These are phyloP conservation scores for Oncorhynchus masou DNA, from an alignment of 2,113 vertebrate species.

Conservation along the genomic window DNA sequence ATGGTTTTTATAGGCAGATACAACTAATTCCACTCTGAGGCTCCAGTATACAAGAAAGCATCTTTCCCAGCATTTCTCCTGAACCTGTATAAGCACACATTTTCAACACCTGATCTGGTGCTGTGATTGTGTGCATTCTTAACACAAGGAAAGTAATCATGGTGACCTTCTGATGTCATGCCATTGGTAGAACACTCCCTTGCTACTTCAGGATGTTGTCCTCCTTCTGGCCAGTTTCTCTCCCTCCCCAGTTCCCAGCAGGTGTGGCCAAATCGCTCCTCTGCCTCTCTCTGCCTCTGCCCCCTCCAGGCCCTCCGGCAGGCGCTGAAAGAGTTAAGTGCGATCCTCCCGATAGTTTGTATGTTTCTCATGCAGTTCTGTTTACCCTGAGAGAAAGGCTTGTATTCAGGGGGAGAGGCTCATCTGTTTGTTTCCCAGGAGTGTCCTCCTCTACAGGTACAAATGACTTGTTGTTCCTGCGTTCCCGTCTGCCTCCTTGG, in stretches of 20 bases:
- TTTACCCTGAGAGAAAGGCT: constrained; percentile 84
- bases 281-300: constrained; percentile 40
- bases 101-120: no score
- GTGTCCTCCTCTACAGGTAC: constrained; percentile 86
- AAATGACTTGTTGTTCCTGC: constrained; percentile 87
- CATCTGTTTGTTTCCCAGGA: constrained; percentile 94
- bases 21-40: no score
- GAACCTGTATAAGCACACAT: no score
- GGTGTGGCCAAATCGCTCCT: neutral
- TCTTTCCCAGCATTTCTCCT: no score
- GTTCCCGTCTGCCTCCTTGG: constrained; percentile 82
- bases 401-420: constrained; percentile 81
- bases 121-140: no score
- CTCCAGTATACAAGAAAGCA: no score
- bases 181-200: neutral
- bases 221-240: neutral
- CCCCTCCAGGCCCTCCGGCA: neutral
- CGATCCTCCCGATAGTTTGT: constrained; percentile 80
- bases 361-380: constrained; percentile 92
- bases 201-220: neutral
- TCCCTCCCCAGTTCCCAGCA: neutral
- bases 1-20: no score
- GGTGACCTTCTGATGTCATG: neutral
- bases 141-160: no score
- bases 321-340: constrained; percentile 70